Conservation (phyloP, 2,888 invertebrate species). For the Notodonta dromedarius region DNA sequence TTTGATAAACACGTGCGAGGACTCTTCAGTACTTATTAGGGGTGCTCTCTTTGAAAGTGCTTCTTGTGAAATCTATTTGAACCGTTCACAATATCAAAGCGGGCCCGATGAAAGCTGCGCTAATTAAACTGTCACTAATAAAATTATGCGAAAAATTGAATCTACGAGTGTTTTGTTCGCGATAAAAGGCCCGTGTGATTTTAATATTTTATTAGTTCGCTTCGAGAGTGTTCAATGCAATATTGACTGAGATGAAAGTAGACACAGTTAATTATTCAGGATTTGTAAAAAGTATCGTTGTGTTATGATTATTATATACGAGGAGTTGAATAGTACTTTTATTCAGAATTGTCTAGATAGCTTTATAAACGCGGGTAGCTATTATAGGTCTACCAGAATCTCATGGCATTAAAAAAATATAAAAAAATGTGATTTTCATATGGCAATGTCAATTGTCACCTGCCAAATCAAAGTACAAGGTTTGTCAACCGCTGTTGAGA, state of each 20-base stretch:
- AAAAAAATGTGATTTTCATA: too few species aligned
- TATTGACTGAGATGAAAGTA: slow-evolving; percentile 11
- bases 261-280: neutral
- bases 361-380: slow-evolving; percentile 44
- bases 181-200: slow-evolving; percentile 58
- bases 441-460: too few species aligned
- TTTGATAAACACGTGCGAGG: slow-evolving; percentile 85
- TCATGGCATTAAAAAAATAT: too few species aligned
- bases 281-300: neutral
- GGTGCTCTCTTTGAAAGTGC: slow-evolving; percentile 83
- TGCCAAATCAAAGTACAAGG: too few species aligned
- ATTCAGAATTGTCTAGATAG: slow-evolving; percentile 18
- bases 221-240: slow-evolving; percentile 20
- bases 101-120: slow-evolving; percentile 78
- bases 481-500: too few species aligned
- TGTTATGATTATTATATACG: neutral
- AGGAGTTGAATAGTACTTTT: neutral
- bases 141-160: slow-evolving; percentile 81
- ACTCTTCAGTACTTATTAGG: slow-evolving; percentile 85
- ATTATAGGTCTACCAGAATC: too few species aligned
- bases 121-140: slow-evolving; percentile 84
- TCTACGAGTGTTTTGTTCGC: slow-evolving; percentile 63
- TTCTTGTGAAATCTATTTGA: slow-evolving; percentile 83
- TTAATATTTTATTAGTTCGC: slow-evolving; percentile 40
- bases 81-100: slow-evolving; percentile 82